Percentiles rank a stretch among this genome's conserved stretches.
phyloP scores from a whole-genome alignment of 2,888 invertebrate genomes.

The Tricholauxania praeusta region DNA sequence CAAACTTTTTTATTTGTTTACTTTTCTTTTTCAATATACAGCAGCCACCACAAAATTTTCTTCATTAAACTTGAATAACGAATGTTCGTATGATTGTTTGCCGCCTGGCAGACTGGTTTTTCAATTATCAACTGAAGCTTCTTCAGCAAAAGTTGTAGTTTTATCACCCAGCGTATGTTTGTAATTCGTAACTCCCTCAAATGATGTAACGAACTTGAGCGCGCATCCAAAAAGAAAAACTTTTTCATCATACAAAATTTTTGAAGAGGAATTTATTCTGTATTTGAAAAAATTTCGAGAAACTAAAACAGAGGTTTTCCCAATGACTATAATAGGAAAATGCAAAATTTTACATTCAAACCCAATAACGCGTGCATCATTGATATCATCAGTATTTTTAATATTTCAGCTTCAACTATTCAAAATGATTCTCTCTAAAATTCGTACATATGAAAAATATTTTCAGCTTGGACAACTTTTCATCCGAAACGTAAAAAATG shows the following conservation, averaged over 20 bases:
- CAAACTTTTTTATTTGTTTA: not conserved
- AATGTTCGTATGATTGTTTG: not conserved
- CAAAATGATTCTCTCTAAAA: too few relatives aligned
- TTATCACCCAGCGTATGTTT: too few relatives aligned
- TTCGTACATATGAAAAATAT: too few relatives aligned
- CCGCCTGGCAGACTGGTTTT: not conserved
- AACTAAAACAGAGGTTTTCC: not conserved
- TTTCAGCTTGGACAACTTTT: too few relatives aligned
- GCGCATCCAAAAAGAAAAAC: not conserved
- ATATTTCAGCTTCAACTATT: too few relatives aligned
- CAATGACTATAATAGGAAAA: too few relatives aligned
- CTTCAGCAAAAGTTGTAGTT: not conserved
- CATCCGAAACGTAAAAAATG: too few relatives aligned
- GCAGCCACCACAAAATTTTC: not conserved
- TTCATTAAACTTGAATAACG: conserved; percentile 6
- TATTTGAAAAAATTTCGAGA: too few relatives aligned
- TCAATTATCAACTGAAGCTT: not conserved
- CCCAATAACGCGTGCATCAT: too few relatives aligned
- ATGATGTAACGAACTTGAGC: not conserved
- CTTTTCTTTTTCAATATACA: not conserved
- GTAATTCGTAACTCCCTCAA: too few relatives aligned
- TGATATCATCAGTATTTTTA: too few relatives aligned
- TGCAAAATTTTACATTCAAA: too few relatives aligned
- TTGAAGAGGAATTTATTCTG: not conserved
- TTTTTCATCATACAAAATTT: not conserved